Conservation (phyloP, 1,140 invertebrate genomes). For the Scaptodrosophila lebanonensis region DNA sequence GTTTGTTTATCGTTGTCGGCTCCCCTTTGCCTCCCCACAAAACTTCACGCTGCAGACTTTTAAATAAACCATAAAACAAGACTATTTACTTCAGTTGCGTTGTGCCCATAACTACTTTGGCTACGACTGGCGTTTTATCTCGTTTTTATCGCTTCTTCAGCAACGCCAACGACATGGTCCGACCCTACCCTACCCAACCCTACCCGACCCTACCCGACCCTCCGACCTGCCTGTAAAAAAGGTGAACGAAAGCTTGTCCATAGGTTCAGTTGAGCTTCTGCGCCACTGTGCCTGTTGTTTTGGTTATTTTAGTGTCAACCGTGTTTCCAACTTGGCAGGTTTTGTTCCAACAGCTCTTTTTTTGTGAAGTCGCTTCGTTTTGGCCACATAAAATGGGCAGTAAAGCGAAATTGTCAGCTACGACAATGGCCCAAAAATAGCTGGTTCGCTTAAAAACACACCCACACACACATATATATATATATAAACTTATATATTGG, state of each 20-base stretch:
- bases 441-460: slow-evolving; percentile 20
- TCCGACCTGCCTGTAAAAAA: slow-evolving; percentile 29
- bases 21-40: slow-evolving; percentile 9
- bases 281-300: slow-evolving; percentile 17
- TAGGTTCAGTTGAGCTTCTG: slow-evolving; percentile 5
- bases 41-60: slow-evolving; percentile 37
- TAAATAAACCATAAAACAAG: slow-evolving; percentile 76
- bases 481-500: too few species aligned
- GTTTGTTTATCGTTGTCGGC: slow-evolving; percentile 44
- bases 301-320: slow-evolving; percentile 66
- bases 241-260: slow-evolving; percentile 22
- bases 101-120: slow-evolving; percentile 54
- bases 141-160: slow-evolving; percentile 70
- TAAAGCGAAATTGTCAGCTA: slow-evolving; percentile 62
- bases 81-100: slow-evolving; percentile 73
- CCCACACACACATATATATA: background rate
- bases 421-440: slow-evolving; percentile 61
- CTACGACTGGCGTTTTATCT: slow-evolving; percentile 55
- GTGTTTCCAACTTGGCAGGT: slow-evolving; percentile 64
- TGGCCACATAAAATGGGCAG: slow-evolving; percentile 51
- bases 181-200: too few species aligned
- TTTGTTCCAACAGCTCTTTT: slow-evolving; percentile 30
- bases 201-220: too few species aligned
- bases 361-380: slow-evolving; percentile 13
- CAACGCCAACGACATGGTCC: background rate